These are phyloP conservation scores for Crepidodera aurea DNA, from an alignment of 2,888 invertebrate species.

Conservation along the genomic window DNA sequence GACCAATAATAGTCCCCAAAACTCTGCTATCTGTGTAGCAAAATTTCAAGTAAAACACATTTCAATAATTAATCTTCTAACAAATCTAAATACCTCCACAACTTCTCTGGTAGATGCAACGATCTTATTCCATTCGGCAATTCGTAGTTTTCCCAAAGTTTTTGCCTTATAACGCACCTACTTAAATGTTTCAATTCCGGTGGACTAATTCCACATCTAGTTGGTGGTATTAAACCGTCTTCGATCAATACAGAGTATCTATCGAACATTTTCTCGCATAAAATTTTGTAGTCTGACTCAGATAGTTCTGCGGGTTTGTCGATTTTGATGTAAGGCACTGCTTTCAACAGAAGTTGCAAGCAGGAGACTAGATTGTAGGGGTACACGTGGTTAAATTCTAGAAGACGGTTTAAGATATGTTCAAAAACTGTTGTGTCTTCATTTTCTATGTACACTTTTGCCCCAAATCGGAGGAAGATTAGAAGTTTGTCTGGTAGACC, in stretches of 20 bases:
- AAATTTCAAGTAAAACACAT: too few species aligned
- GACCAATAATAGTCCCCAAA: too few species aligned
- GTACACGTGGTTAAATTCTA: conserved; percentile 65
- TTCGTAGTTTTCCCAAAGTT: conserved; percentile 73
- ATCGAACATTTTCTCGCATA: conserved; percentile 44
- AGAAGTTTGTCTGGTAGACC: conserved; percentile 78
- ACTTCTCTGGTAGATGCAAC: conserved; percentile 71
- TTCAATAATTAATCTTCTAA: conserved; percentile 66
- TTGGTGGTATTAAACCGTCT: conserved; percentile 68
- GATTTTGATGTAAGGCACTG: conserved; percentile 68
- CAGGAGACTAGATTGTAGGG: conserved; percentile 76
- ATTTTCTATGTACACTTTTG: conserved; percentile 68
- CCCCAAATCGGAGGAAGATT: conserved; percentile 77
- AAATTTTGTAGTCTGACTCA: conserved; percentile 49
- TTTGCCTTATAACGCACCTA: conserved; percentile 73
- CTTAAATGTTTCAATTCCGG: conserved; percentile 80
- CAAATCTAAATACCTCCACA: conserved; percentile 78
- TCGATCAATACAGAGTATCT: conserved; percentile 65
- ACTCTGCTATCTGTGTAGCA: too few species aligned
- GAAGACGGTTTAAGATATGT: conserved; percentile 61
- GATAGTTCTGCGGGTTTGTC: conserved; percentile 51
- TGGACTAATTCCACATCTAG: conserved; percentile 67
- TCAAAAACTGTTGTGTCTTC: conserved; percentile 71
- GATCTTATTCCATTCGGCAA: conserved; percentile 77
- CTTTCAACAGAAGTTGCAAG: conserved; percentile 72